Evolutionary conservation across 2,113 vertebrate genomes (phyloP).

Genomic region (Bungarus multicinctus): DNA sequence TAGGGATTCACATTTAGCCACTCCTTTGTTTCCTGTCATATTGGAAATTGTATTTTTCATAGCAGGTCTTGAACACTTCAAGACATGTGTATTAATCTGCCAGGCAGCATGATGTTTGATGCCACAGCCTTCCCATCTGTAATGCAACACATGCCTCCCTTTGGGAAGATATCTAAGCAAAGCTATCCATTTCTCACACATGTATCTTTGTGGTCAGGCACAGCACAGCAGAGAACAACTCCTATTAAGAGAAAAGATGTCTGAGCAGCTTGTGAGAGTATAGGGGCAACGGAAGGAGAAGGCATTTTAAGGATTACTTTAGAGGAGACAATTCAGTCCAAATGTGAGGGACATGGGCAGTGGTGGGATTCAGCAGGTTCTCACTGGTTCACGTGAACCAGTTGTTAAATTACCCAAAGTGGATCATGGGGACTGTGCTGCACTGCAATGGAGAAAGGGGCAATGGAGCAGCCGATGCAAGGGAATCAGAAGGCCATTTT

Average conservation of each 20-base stretch:
- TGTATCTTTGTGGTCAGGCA: not conserved
- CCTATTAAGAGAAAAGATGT: not conserved
- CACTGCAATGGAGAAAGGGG: no score
- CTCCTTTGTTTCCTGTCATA: fast-evolving
- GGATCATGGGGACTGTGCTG: no score
- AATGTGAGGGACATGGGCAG: not conserved
- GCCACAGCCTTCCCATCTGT: not conserved
- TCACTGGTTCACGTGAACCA: fast-evolving
- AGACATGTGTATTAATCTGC: not conserved
- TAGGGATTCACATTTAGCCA: slow-evolving; percentile 11
- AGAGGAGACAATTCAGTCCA: not conserved
- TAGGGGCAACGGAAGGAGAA: not conserved
- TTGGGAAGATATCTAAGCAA: not conserved
- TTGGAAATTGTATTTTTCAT: not conserved
- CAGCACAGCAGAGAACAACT: not conserved
- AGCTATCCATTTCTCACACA: not conserved
- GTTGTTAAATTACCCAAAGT: no score
- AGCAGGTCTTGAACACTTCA: not conserved
- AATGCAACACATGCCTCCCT: not conserved
- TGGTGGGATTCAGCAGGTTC: no score
- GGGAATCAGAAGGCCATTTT: no score
- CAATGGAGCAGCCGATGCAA: fast-evolving
- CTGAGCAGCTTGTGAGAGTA: not conserved
- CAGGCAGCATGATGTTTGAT: not conserved
- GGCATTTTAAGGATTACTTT: not conserved